A percentile compares a stretch with the other conserved stretches of the same genome.
phyloP scores from a whole-genome alignment of 2,888 invertebrate species.

The Taphrorychus bicolor region DNA sequence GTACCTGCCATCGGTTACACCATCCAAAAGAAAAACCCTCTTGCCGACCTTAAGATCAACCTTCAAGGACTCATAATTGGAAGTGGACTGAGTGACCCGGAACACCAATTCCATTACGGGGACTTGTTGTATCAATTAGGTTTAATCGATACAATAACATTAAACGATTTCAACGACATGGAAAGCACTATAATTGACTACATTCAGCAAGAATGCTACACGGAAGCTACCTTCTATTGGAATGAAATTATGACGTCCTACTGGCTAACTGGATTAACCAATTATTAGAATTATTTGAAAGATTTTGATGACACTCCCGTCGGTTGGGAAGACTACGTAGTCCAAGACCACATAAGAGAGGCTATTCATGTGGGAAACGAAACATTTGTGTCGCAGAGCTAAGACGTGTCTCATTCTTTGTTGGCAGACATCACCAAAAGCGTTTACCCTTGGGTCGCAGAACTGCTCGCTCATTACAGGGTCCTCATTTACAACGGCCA shows the following conservation, averaged over 20 bases:
- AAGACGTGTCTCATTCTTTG: conserved; percentile 17
- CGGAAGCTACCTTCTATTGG: conserved; percentile 68
- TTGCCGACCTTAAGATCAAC: conserved; percentile 71
- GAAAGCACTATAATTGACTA: conserved; percentile 65
- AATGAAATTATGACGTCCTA: conserved; percentile 7
- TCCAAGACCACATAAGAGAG: conserved; percentile 26
- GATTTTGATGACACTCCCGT: conserved; percentile 12
- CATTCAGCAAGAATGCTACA: conserved; percentile 70
- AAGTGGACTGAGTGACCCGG: conserved; percentile 81
- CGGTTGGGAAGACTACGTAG: conserved; percentile 22
- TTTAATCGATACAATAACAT: conserved; percentile 70
- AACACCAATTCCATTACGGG: conserved; percentile 77
- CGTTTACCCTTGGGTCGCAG: conserved; percentile 54
- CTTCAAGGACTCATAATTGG: conserved; percentile 75
- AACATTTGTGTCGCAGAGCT: not conserved
- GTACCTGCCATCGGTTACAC: conserved; percentile 79
- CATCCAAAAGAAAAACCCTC: conserved; percentile 70
- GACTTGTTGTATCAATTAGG: conserved; percentile 83
- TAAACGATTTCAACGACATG: conserved; percentile 65
- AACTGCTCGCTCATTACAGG: conserved; percentile 69
- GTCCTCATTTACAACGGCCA: conserved; percentile 88
- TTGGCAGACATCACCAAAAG: conserved; percentile 64
- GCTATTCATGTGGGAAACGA: conserved; percentile 31
- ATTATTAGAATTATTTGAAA: conserved; percentile 26
- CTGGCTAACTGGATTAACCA: conserved; percentile 60